Evolutionary conservation across 2,888 invertebrate genomes (phyloP), one percentile per base, ranked within the genome.

Genomic region (Drosophila borborema): DNA sequence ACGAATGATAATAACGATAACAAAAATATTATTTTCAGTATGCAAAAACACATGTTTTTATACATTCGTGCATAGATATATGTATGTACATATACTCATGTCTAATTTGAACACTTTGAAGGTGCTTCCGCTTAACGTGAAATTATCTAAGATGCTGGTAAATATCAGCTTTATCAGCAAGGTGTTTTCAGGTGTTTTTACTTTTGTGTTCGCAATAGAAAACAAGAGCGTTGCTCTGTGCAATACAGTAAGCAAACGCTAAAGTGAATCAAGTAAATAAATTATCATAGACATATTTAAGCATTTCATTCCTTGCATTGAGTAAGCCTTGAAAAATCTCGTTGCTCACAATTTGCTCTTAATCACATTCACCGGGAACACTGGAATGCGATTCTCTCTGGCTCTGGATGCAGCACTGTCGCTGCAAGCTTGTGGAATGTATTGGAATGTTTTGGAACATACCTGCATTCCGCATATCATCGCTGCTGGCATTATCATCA

Each of bases 391-490:
- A 28, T 48, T 31, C n/a, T 2, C 31, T 51, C 49, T 28, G 28
- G 28, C 3, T 10, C 31, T 49, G 49, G 36, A 38, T 28, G 23
- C 18, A 12, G 10, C n/a, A 28, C 14, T 14, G 14, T 23, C 14
- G 45, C 45, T 18, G 43, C 40, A n/a, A 36, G 41, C 64, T 20
- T 18, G 36, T 54, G 31, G 34, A 41, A 65, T 64, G 38, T 31
- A 36, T 18, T 2, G 28, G 14, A 41, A 65, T 64, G 40, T 20
- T 49, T 18, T 3, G 28, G 14, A 56, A 77, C 77, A 28, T 77
- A 77, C 77, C 74, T 74, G 64, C 45, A 46, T 64, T 60, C 36
- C 49, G 45, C 53, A 31, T 61, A 36, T 34, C 64, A 40, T 46
- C 48, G 34, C 23, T 40, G 62, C 72, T 76, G 53, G 43, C 55